These are phyloP conservation scores for Ailuropoda melanoleuca DNA, from an alignment of 2,113 vertebrate species.

Conservation along the genomic window DNA sequence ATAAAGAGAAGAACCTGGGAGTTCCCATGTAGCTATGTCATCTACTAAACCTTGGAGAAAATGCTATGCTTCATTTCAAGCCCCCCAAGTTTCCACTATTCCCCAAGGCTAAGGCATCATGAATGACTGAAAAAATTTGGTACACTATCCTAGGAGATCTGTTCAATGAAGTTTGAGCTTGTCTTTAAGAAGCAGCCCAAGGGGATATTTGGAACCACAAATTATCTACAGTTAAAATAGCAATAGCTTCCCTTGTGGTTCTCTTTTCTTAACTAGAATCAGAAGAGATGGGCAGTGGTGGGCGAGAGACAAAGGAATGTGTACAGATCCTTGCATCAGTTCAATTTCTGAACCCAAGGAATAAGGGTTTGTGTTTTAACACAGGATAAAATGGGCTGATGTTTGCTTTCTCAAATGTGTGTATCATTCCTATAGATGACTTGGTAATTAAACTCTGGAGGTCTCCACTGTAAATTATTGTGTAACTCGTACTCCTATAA, in stretches of 20 bases:
- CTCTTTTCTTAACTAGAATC: slow-evolving; percentile 25
- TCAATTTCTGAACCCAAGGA: neutral
- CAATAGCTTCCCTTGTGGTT: neutral
- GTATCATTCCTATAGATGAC: neutral
- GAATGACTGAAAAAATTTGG: neutral
- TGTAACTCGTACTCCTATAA: neutral
- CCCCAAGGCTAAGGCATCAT: neutral
- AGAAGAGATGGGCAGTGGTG: neutral
- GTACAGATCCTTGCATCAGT: neutral
- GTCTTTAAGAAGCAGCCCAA: neutral
- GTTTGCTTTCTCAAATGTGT: neutral
- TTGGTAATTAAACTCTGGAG: neutral
- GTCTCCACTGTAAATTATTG: neutral
- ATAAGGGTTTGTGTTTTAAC: neutral
- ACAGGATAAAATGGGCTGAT: neutral
- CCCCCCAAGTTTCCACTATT: neutral
- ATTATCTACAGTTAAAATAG: slow-evolving; percentile 40
- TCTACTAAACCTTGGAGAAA: neutral
- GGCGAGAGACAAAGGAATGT: neutral
- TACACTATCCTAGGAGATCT: neutral
- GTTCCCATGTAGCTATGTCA: neutral
- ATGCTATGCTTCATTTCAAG: slow-evolving; percentile 13
- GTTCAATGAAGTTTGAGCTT: neutral
- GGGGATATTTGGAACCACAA: slow-evolving; percentile 10
- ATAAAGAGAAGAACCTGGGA: neutral